Evolutionary conservation across 2,888 invertebrate genomes (phyloP), one percentile per base, ranked within the genome.

Genomic region (Archaeoteleia sp.): DNA sequence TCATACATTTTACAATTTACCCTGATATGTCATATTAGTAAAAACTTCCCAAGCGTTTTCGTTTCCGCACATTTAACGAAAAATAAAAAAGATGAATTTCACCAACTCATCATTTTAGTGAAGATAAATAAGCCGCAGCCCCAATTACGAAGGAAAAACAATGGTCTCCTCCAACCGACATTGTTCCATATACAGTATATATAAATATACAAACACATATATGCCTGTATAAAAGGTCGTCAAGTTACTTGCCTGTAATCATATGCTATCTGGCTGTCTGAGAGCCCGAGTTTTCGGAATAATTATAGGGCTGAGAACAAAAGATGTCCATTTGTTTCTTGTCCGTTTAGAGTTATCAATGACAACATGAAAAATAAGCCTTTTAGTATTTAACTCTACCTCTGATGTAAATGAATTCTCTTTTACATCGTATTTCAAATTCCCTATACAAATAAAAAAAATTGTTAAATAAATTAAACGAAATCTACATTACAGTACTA

Each of bases 81-180:
- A 4, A 23, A 23, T 23, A 48, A 63, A 55, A 53, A 45, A 10
- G 25, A 39, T 3, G 23, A 46, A 54, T 43, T 54, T 46, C 23
- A 12, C 40, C 46, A 54, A 62, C 54, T 42, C 27, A 37, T 17
- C 49, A 55, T 55, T 55, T 37, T 45, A 32, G 30, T 35, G 32
- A 34, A 54, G 20, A 63, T 57, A 63, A 63, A 63, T 49, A 55
- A 49, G 49, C 55, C 55, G 23, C 49, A 20, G 71, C 75, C 72
- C 48, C 72, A 65, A 73, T 78, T 77, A 71, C 67, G 63, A n/a
- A 53, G 68, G 49, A 69, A 72, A 73, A 74, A 77, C 75, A 77
- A 77, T 75, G 63, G 75, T 40, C 30, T 54, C 48, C 40, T 43
- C 48, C 65, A 61, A 66, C 40, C 54, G 48, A 73, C 74, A 74